Percentiles rank a stretch among this genome's conserved stretches.
phyloP scores from a whole-genome alignment of 2,888 invertebrate species.

The Conops quadrifasciatus region DNA sequence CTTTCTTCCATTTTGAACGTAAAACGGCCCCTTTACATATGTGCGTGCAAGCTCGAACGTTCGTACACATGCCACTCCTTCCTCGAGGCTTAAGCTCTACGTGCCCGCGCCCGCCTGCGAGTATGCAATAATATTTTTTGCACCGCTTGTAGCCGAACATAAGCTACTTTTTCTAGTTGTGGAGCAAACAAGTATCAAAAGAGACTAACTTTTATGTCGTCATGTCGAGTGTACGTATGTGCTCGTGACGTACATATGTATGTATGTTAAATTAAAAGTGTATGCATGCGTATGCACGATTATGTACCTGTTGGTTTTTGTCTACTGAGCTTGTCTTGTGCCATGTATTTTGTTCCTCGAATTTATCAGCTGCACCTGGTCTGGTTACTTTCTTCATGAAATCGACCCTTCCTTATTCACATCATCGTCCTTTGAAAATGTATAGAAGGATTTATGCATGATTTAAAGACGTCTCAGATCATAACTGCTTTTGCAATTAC shows the following conservation, averaged over 20 bases:
- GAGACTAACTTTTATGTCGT: not conserved
- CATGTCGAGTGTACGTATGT: not conserved
- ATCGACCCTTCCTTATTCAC: too few relatives aligned
- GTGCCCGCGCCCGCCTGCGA: slow-evolving; percentile 2
- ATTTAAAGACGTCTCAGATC: not conserved
- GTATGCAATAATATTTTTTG: slow-evolving; percentile 20
- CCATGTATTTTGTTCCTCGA: too few relatives aligned
- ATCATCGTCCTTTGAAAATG: not conserved
- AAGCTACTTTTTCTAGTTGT: not conserved
- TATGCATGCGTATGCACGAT: not conserved
- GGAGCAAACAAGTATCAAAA: not conserved
- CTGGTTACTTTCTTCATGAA: too few relatives aligned
- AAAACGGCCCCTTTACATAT: too few relatives aligned
- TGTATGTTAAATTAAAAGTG: not conserved
- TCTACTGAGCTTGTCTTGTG: too few relatives aligned
- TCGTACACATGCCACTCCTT: too few relatives aligned
- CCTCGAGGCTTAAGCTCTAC: too few relatives aligned
- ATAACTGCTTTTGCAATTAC: not conserved
- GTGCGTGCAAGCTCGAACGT: too few relatives aligned
- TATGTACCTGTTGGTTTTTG: not conserved
- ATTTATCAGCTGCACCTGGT: too few relatives aligned
- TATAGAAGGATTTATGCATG: not conserved
- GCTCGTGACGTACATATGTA: not conserved
- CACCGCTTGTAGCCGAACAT: not conserved
- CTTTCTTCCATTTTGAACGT: too few relatives aligned